A percentile compares a stretch with the other conserved stretches of the same genome.
phyloP scores from a whole-genome alignment of 1,140 invertebrate species.

The Trialeurodes vaporariorum region DNA sequence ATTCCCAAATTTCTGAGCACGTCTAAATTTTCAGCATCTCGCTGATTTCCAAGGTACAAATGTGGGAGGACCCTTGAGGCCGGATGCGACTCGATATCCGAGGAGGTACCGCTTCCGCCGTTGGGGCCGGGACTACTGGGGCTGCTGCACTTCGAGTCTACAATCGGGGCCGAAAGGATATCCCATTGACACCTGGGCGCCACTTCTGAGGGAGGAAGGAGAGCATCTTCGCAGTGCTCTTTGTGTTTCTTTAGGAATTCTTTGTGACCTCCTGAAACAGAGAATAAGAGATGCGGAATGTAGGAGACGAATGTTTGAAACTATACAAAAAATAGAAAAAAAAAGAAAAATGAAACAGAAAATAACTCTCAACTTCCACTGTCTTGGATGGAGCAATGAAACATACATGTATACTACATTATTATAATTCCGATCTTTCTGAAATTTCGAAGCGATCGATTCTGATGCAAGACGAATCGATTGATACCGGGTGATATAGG shows the following conservation, averaged over 20 bases:
- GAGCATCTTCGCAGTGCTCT: conserved; percentile 48
- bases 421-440: too few relatives aligned
- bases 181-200: conserved; percentile 30
- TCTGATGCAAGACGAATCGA: too few relatives aligned
- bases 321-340: too few relatives aligned
- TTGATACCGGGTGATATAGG: too few relatives aligned
- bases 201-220: conserved; percentile 34
- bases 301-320: too few relatives aligned
- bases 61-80: conserved; percentile 75
- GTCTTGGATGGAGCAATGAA: too few relatives aligned
- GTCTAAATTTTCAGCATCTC: conserved; percentile 63
- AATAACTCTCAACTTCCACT: too few relatives aligned
- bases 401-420: too few relatives aligned
- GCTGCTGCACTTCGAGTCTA: conserved; percentile 30
- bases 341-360: too few relatives aligned
- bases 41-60: conserved; percentile 74
- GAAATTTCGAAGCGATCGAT: too few relatives aligned
- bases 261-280: conserved; percentile 51
- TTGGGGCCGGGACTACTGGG: conserved; percentile 21
- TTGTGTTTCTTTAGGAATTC: conserved; percentile 52
- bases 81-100: conserved; percentile 60
- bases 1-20: conserved; percentile 52
- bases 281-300: too few relatives aligned
- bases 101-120: conserved; percentile 28
- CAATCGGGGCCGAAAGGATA: conserved; percentile 23